Evolutionary conservation across 2,113 vertebrate genomes (phyloP), one percentile per base, ranked within the genome.

Genomic region (Microcebus griseorufus): DNA sequence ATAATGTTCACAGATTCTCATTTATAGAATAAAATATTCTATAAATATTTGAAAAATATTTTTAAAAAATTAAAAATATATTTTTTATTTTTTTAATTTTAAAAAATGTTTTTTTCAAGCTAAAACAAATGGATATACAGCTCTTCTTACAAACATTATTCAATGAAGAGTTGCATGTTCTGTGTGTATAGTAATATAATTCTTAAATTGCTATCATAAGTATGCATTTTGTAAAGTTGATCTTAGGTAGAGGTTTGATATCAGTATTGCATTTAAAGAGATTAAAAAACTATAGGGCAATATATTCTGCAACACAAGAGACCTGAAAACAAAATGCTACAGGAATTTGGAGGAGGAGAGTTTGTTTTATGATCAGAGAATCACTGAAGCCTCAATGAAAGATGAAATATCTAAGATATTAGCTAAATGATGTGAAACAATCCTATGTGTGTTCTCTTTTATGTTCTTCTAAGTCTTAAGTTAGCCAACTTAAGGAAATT

Each of bases 371-470:
- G 53, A 70, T 12, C 6, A 42, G 39, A 60, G 25, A 83, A 20
- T 42, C 34, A 20, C 8, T 25, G 45, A 80, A 6, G 3, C 2
- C 5, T 51, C 72, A 51, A 0, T 25, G 9, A 48, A 27, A 45
- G 27, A 80, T 25, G 58, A 6, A 62, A 7, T 11, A 10, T 32
- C 58, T 55, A 27, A 80, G n/a, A 76, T n/a, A 25, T 12, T 23
- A 29, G 53, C 34, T 51, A 22, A 9, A 25, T 6, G 0, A 4
- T 17, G 5, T 48, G 16, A 37, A 29, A 17, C 4, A 2, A 32
- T 3, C 53, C 53, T 20, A 10, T 32, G 70, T 18, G 5, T 6
- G 32, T 18, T 88, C 23, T 84, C 6, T 83, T 20, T 53, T n/a
- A 12, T 13, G 9, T 5, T 9, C 2, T 39, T 39, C 34, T n/a